Percentiles rank a stretch among this genome's conserved stretches.
phyloP scores from a whole-genome alignment of 2,797 vertebrate genomes.

The Coilia nasus region DNA sequence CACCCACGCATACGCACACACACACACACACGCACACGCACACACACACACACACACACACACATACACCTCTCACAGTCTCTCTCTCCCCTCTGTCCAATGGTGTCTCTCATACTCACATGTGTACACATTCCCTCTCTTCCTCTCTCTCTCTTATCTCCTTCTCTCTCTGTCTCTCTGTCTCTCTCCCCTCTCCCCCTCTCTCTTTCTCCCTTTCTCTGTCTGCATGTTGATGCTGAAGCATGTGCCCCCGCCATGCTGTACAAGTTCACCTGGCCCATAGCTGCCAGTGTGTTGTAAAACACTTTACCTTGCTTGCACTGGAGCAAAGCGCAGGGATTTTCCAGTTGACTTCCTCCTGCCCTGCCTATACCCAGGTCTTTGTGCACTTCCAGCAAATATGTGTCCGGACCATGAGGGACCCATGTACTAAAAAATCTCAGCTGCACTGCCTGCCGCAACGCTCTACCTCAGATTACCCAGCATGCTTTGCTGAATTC shows the following conservation, averaged over 20 bases:
- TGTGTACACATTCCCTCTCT: too few relatives aligned
- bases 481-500: too few relatives aligned
- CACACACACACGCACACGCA: conserved; percentile 1
- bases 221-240: too few relatives aligned
- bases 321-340: conserved; percentile 18
- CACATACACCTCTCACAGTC: neutral
- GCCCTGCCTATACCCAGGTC: neutral
- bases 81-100: neutral
- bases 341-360: conserved; percentile 32
- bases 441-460: too few relatives aligned
- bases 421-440: neutral
- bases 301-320: neutral
- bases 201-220: too few relatives aligned
- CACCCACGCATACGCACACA: neutral
- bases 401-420: conserved; percentile 7
- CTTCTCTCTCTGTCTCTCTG: neutral
- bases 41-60: conserved; percentile 13
- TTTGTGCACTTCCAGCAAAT: neutral
- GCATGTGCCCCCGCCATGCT: too few relatives aligned
- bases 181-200: neutral
- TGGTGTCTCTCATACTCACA: neutral
- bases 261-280: too few relatives aligned
- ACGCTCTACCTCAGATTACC: too few relatives aligned
- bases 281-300: too few relatives aligned
- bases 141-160: neutral